These are phyloP conservation scores for Tragopan temminckii DNA, from an alignment of 2,797 vertebrate genomes.

Conservation along the genomic window DNA sequence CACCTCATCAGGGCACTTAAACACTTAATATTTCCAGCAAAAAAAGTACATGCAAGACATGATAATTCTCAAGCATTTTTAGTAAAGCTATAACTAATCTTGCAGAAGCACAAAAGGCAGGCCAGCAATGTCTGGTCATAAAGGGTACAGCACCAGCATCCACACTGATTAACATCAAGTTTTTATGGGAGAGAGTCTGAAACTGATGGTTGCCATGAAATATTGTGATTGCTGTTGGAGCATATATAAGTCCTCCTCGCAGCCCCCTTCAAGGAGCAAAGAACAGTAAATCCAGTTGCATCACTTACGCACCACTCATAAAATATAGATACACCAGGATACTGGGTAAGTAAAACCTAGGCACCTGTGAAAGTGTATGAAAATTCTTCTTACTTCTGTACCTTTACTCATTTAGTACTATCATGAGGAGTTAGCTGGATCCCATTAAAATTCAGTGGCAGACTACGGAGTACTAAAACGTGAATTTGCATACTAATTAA, in stretches of 20 bases:
- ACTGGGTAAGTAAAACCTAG: neutral
- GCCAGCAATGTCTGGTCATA: neutral
- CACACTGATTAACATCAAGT: neutral
- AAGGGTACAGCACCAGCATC: neutral
- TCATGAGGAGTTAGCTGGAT: neutral
- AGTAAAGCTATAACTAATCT: neutral
- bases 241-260: neutral
- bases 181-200: neutral
- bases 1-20: neutral
- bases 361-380: neutral
- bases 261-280: neutral
- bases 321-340: neutral
- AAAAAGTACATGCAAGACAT: neutral
- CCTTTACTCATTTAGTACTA: neutral
- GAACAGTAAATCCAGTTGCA: neutral
- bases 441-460: neutral
- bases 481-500: conserved; percentile 40
- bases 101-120: neutral
- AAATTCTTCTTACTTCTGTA: neutral
- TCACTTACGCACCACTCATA: neutral
- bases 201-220: neutral
- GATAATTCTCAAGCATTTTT: neutral
- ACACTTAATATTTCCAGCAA: neutral
- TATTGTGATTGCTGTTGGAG: neutral
- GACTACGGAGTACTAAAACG: neutral